Evolutionary conservation across 2,113 vertebrate species (phyloP).

Genomic region (Seriola dumerili): DNA sequence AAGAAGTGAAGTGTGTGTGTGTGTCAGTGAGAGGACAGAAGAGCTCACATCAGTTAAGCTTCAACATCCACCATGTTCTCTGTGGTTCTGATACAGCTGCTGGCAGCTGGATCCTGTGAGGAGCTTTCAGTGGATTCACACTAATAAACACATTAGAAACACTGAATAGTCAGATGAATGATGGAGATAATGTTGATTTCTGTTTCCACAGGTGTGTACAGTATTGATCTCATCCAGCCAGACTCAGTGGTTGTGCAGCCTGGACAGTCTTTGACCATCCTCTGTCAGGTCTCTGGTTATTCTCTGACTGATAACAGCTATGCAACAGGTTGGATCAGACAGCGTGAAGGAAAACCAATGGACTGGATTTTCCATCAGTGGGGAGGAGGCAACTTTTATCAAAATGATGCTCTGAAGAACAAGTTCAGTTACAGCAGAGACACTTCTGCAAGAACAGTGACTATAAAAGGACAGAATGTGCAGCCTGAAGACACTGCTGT

Average conservation of each 20-base stretch:
- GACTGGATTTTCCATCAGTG: conserved; percentile 44
- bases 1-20: too few relatives aligned
- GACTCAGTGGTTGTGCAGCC: background rate
- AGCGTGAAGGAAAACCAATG: conserved; percentile 48
- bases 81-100: too few relatives aligned
- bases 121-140: conserved; percentile 22
- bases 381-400: too few relatives aligned
- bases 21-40: too few relatives aligned
- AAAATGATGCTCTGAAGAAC: conserved; percentile 6
- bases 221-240: background rate
- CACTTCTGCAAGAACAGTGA: too few relatives aligned
- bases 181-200: background rate
- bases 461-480: too few relatives aligned
- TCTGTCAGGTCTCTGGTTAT: conserved; percentile 7
- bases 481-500: too few relatives aligned
- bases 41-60: too few relatives aligned
- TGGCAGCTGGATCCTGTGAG: conserved; percentile 6
- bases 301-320: background rate
- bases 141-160: conserved; percentile 1
- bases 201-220: background rate
- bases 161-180: background rate
- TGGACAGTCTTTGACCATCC: background rate
- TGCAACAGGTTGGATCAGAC: conserved; percentile 50
- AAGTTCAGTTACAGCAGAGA: too few relatives aligned
- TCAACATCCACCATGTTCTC: too few relatives aligned